Percentiles rank a stretch among this genome's conserved stretches.
Conservation (phyloP, 2,113 vertebrate genomes). For the Neogobius melanostomus region DNA sequence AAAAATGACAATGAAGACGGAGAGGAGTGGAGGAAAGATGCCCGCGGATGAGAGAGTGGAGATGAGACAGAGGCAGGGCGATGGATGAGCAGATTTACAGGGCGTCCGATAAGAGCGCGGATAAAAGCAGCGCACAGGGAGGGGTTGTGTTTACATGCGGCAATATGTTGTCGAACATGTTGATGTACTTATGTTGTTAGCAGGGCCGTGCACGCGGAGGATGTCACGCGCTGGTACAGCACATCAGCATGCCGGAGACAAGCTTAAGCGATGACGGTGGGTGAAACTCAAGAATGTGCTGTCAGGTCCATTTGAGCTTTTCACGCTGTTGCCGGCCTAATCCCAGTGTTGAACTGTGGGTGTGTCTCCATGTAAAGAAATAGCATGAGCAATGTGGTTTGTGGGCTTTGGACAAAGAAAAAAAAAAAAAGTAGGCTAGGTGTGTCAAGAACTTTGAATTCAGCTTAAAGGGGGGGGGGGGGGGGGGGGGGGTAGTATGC, state of each 20-base stretch:
- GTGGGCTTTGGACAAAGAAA: too few species aligned
- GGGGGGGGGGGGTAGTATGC: too few species aligned
- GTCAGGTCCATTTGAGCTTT: constrained; percentile 4
- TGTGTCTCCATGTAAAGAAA: background rate
- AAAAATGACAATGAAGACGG: constrained; percentile 44
- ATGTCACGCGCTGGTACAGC: constrained; percentile 22
- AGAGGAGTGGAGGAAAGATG: constrained; percentile 29
- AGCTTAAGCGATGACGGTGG: constrained; percentile 25
- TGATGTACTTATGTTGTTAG: constrained; percentile 67
- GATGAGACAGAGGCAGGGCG: constrained; percentile 52
- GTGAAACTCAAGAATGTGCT: constrained; percentile 18
- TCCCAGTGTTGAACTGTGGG: background rate
- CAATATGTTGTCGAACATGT: constrained; percentile 59
- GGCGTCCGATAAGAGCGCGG: constrained; percentile 57
- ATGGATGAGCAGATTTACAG: constrained; percentile 65
- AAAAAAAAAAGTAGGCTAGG: too few species aligned
- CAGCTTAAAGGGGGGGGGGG: too few species aligned
- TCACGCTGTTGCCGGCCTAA: constrained; percentile 13
- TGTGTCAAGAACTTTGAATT: too few species aligned
- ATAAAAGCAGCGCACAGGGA: constrained; percentile 55
- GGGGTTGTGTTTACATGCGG: constrained; percentile 66
- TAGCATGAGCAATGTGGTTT: too few species aligned
- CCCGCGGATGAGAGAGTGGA: constrained; percentile 49
- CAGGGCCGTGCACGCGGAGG: constrained; percentile 12
- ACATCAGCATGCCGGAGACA: constrained; percentile 10